phyloP scores from a whole-genome alignment of 2,888 invertebrate species.

The Metellina segmentata region DNA sequence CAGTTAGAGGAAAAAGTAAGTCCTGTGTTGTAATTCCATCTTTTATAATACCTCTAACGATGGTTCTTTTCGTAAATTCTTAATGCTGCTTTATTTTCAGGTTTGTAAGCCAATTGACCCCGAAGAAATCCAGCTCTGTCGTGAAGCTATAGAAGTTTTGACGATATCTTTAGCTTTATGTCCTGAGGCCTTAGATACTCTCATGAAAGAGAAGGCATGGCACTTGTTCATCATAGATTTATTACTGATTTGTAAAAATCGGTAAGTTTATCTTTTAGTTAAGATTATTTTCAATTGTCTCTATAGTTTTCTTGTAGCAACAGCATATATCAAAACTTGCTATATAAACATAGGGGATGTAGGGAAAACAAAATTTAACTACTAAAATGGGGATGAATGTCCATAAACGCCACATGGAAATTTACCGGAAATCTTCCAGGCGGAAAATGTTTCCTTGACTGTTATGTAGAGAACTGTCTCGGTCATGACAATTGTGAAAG shows the following conservation, averaged over 20 bases:
- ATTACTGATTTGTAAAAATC: conserved; percentile 89
- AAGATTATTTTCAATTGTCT: not conserved
- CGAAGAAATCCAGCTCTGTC: conserved; percentile 86
- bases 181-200: conserved; percentile 90
- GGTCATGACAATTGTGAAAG: no score
- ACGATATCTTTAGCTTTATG: conserved; percentile 94
- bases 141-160: conserved; percentile 95
- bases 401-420: no score
- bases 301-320: not conserved
- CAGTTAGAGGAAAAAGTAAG: conserved; percentile 84
- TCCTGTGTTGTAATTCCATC: not conserved
- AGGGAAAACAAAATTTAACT: no score
- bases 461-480: no score
- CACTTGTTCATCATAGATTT: conserved; percentile 93
- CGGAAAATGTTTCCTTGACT: no score
- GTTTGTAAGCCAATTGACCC: conserved; percentile 79
- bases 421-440: no score
- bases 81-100: conserved; percentile 10
- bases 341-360: not conserved
- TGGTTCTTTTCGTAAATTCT: not conserved
- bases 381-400: no score
- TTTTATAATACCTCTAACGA: not conserved
- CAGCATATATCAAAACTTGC: not conserved
- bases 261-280: conserved; percentile 78
- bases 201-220: conserved; percentile 92